Evolutionary conservation across 2,888 invertebrate species (phyloP), one percentile per base, ranked within the genome.

Genomic region (Agrilus cyanescens): DNA sequence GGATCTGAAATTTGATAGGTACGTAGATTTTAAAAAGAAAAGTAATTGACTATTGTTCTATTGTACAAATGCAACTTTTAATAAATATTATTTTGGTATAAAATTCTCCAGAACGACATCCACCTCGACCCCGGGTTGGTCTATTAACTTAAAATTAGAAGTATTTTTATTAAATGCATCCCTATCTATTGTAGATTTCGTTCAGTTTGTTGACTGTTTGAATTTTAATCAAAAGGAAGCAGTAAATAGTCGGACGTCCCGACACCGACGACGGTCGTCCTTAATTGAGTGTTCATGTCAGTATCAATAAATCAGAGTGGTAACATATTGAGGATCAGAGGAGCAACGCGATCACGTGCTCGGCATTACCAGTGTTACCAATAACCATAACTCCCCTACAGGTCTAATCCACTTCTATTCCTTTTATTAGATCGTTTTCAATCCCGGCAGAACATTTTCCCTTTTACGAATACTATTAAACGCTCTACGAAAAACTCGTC

Each of bases 261-360:
- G 29, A 14, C 18, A 5, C 8, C 20, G 16, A 37, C 18, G 25
- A 43, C 41, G 30, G 38, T 50, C 50, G 47, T 51, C 43, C 38
- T 44, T 61, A 61, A 61, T 61, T 61, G 58, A 60, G 60, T 57
- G 58, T 53, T 57, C 60, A 59, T 59, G 60, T 61, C 60, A 52
- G 53, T 56, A 59, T 61, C 59, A 58, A 62, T 62, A 61, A 62
- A 62, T 62, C 60, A 60, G 53, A 52, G 48, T 48, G 48, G 49
- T 53, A 57, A 57, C 61, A 60, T 62, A 62, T 62, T 62, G 58
- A 58, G 57, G 58, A 59, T 59, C 57, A 57, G 55, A 37, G 32
- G 52, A 51, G 54, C 53, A 54, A 52, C 50, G 48, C 50, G 54
- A 60, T 58, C 62, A 62, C 62, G 62, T 61, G 62, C 54, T 49